Base-by-base conservation (phyloP, 2,797 vertebrate genomes). In the Euphonia xanthogaster region DNA sequence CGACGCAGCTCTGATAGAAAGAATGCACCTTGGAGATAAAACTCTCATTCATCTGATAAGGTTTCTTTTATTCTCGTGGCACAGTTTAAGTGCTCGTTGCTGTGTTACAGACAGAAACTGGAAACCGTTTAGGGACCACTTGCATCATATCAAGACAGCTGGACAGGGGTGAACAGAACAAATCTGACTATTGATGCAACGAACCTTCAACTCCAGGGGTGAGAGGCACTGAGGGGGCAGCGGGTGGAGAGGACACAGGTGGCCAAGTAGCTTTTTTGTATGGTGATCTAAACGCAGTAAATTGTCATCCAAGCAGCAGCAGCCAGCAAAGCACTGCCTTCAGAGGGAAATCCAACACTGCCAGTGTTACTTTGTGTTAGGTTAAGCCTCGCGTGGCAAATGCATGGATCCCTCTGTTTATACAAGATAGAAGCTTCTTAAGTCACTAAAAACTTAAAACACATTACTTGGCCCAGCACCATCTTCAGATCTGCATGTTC, bases 111-210 rank as follows among this genome's bases (percentile, higher is more conserved):
- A 90, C 77, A 97, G 74, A 83, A 97, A 96, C 96, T 96, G 94
- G 97, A 96, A 98, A 98, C 97, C 82, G 68, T 97, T 96, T 81
- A 20, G 78, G 94, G 94, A 96, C 78, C 92, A 96, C 85, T 94
- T 10, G 73, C 92, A 90, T 94, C 93, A 82, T 66, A 90, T 6
- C 60, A 91, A 93, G 91, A 95, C 37, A 94, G 95, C 71, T 24
- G 67, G 93, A 95, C 74, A 86, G 89, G 94, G 94, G 95, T 76
- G 94, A 95, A 96, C 45, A 16, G 90, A 95, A 95, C 90, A 90
- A 82, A 85, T 39, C 48, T 77, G 81, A 90, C 96, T 84, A 94
- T 21, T 10, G 94, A 91, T 95, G 94, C 65, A 95, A 91, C 44
- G 60, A 92, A 90, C 75, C 86, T 86, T 55, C 45, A 33, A 37